Conservation (phyloP, 2,113 vertebrate genomes). For the Typhlomys cinereus region DNA sequence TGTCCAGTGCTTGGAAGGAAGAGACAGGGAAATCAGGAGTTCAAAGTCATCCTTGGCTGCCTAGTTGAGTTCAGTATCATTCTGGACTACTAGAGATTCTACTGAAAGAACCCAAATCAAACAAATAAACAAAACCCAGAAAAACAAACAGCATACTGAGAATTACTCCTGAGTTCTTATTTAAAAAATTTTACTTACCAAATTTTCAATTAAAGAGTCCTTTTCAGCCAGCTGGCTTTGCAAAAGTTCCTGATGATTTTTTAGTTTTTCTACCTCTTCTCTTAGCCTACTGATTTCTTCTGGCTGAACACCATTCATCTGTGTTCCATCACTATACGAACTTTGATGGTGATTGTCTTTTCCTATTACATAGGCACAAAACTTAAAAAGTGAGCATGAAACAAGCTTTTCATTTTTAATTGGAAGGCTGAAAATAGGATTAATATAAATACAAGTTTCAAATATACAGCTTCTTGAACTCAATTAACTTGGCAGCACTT, state of each 20-base stretch:
- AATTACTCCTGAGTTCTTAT: background rate
- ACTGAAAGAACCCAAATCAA: no score
- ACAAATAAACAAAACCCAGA: background rate
- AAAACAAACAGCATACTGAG: constrained; percentile 5
- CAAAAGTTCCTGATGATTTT: constrained; percentile 87
- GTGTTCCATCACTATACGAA: constrained; percentile 80
- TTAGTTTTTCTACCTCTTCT: constrained; percentile 92
- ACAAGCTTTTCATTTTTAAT: background rate
- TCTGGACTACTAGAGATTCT: no score
- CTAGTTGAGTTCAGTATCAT: no score
- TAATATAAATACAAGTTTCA: background rate
- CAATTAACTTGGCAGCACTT: background rate
- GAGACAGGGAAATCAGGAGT: no score
- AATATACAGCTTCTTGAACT: background rate
- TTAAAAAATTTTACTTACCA: constrained; percentile 84
- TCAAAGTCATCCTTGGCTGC: no score
- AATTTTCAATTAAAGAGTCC: constrained; percentile 87
- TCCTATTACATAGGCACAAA: constrained; percentile 76
- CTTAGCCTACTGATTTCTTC: constrained; percentile 90
- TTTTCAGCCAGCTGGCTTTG: constrained; percentile 91
- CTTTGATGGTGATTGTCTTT: constrained; percentile 88
- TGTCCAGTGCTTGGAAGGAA: no score
- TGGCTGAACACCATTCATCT: constrained; percentile 93
- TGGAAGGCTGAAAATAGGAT: constrained; percentile 1
- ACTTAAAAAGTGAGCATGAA: constrained; percentile 24